phyloP scores from a whole-genome alignment of 2,797 vertebrate species.

The Gymnoscopelus braueri region DNA sequence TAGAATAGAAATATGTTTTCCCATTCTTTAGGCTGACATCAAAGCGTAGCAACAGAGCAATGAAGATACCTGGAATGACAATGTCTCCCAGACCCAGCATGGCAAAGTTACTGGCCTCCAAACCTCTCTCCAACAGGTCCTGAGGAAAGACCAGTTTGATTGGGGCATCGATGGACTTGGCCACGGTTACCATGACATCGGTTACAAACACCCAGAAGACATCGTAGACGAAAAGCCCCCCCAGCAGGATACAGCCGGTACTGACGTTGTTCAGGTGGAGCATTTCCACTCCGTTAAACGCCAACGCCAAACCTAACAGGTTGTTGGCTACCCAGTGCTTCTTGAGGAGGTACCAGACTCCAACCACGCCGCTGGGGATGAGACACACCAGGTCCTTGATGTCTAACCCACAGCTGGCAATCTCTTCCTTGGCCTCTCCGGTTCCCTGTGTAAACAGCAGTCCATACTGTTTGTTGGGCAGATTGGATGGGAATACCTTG shows the following conservation, averaged over 20 bases:
- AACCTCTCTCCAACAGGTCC: slow-evolving; percentile 92
- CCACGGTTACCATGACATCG: slow-evolving; percentile 98
- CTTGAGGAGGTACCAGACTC: slow-evolving; percentile 95
- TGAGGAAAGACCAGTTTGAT: slow-evolving; percentile 99
- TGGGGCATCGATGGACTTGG: slow-evolving; percentile 95
- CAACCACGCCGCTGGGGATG: slow-evolving; percentile 89
- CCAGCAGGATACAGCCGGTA: slow-evolving; percentile 96
- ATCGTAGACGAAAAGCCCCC: slow-evolving; percentile 96
- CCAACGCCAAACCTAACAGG: slow-evolving; percentile 95
- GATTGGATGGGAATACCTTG: slow-evolving; percentile 87
- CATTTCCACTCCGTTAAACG: slow-evolving; percentile 95
- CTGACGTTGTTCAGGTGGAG: slow-evolving; percentile 97
- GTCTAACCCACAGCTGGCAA: slow-evolving; percentile 97
- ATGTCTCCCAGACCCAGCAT: slow-evolving; percentile 98
- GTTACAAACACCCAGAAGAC: slow-evolving; percentile 99
- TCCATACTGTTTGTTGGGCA: slow-evolving; percentile 95
- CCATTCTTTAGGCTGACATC: slow-evolving; percentile 97
- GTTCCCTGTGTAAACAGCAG: slow-evolving; percentile 96
- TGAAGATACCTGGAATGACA: slow-evolving; percentile 98
- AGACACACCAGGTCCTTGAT: slow-evolving; percentile 93
- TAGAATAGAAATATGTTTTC: slow-evolving; percentile 96
- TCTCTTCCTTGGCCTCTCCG: slow-evolving; percentile 95
- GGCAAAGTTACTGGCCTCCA: slow-evolving; percentile 94
- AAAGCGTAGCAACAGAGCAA: slow-evolving; percentile 94
- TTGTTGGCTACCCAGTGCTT: slow-evolving; percentile 99